phyloP scores from a whole-genome alignment of 2,888 invertebrate species.

The Drosophila phalerata region DNA sequence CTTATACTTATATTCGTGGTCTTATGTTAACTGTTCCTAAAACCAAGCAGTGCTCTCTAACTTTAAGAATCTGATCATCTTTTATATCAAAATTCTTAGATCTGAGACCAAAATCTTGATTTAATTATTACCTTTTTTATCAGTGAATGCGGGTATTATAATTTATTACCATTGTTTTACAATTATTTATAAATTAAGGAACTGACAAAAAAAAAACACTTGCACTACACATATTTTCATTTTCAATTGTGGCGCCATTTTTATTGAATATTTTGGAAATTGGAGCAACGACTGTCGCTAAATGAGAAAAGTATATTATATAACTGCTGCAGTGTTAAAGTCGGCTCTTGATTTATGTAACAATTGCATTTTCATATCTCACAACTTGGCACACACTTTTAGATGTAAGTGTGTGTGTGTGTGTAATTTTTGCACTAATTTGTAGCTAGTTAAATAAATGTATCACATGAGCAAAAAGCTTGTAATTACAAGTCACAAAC shows the following conservation, averaged over 20 bases:
- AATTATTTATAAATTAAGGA: conserved; percentile 56
- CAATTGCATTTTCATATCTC: conserved; percentile 44
- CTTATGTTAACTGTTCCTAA: too few species aligned
- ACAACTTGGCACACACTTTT: conserved; percentile 46
- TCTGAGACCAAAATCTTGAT: too few species aligned
- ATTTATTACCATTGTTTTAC: conserved; percentile 78
- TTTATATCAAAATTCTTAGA: too few species aligned
- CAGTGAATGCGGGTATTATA: background rate
- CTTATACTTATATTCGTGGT: too few species aligned
- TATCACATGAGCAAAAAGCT: conserved; percentile 65
- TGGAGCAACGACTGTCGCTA: conserved; percentile 38
- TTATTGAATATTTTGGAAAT: conserved; percentile 57
- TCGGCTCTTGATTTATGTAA: conserved; percentile 63
- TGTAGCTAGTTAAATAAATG: conserved; percentile 76
- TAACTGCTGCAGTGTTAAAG: conserved; percentile 50
- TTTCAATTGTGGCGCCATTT: conserved; percentile 66
- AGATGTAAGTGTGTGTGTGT: conserved; percentile 36
- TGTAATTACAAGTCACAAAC: conserved; percentile 61
- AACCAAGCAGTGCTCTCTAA: too few species aligned
- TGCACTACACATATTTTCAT: conserved; percentile 45
- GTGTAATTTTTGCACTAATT: conserved; percentile 65
- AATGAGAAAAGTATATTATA: conserved; percentile 65
- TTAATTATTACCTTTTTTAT: too few species aligned
- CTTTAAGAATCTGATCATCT: too few species aligned
- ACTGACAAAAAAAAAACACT: background rate